phyloP scores from a whole-genome alignment of 2,797 vertebrate species.

The Emydoidea blandingii region DNA sequence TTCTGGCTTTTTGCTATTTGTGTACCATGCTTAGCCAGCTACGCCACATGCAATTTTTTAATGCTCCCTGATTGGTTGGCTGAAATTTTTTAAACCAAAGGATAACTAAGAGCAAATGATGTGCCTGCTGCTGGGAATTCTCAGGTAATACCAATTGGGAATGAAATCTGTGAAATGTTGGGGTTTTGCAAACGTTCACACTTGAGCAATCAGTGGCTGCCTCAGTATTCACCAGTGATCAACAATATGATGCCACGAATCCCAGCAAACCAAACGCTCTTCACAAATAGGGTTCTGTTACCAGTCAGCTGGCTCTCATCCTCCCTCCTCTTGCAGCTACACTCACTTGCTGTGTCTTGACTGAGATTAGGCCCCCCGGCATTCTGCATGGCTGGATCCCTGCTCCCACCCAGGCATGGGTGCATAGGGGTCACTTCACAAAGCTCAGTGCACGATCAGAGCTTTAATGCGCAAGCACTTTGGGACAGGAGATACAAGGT shows the following conservation, averaged over 20 bases:
- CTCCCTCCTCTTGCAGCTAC: not conserved
- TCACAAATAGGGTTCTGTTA: not conserved
- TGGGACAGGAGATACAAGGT: fast-evolving
- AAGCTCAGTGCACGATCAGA: not conserved
- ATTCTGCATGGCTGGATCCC: not conserved
- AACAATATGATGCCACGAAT: not conserved
- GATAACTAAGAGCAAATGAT: not conserved
- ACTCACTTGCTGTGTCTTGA: not conserved
- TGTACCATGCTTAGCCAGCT: not conserved
- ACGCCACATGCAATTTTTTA: not conserved
- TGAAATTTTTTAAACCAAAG: not conserved
- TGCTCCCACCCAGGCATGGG: not conserved
- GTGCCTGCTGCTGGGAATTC: not conserved
- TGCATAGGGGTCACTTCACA: not conserved
- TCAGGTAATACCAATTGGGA: not conserved
- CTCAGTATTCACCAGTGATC: not conserved
- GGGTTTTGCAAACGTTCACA: not conserved
- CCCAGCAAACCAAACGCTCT: not conserved
- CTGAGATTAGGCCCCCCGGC: too few relatives aligned
- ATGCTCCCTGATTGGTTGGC: not conserved
- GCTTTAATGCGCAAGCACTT: not conserved
- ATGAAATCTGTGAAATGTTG: too few relatives aligned
- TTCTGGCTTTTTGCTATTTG: not conserved
- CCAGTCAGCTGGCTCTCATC: not conserved
- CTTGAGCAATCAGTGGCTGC: not conserved